phyloP scores from a whole-genome alignment of 1,140 invertebrate species.

The Drosophila eugracilis region DNA sequence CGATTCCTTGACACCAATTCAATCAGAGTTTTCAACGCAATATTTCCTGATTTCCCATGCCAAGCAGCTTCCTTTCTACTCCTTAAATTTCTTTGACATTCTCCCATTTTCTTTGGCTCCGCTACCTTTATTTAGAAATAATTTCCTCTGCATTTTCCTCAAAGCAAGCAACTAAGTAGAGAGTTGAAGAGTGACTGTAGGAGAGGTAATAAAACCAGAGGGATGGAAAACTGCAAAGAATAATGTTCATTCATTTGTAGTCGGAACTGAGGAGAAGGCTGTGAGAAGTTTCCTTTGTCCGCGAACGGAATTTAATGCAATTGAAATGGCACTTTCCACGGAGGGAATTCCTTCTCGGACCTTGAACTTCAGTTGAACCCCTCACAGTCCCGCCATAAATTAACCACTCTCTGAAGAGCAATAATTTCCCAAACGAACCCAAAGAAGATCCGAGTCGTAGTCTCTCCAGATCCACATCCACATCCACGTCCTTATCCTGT shows the following conservation, averaged over 20 bases:
- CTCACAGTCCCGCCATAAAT: constrained; percentile 2
- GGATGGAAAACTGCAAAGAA: constrained; percentile 10
- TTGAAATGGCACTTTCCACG: constrained; percentile 23
- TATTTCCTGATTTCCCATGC: constrained; percentile 10
- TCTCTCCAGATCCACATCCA: constrained; percentile 22
- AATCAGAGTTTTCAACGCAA: constrained; percentile 19
- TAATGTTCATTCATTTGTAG: constrained; percentile 33
- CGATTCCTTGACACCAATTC: constrained; percentile 31
- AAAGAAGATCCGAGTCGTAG: constrained; percentile 10
- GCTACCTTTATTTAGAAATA: constrained; percentile 44
- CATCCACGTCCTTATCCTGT: constrained; percentile 4
- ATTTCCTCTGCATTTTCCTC: constrained; percentile 43
- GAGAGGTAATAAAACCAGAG: neutral
- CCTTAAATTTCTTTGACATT: constrained; percentile 42
- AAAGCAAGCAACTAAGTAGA: constrained; percentile 4
- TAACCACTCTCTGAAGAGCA: constrained; percentile 8
- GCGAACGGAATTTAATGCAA: constrained; percentile 24
- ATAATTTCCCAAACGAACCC: constrained; percentile 29
- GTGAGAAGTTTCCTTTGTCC: constrained; percentile 34
- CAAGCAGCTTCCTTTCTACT: neutral
- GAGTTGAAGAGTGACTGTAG: neutral
- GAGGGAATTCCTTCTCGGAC: constrained; percentile 5
- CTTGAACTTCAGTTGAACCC: constrained; percentile 47
- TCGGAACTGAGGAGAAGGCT: neutral
- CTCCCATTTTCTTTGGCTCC: constrained; percentile 26